These are phyloP conservation scores for Anthophora plumipes DNA, from an alignment of 2,888 invertebrate genomes.

Conservation along the genomic window DNA sequence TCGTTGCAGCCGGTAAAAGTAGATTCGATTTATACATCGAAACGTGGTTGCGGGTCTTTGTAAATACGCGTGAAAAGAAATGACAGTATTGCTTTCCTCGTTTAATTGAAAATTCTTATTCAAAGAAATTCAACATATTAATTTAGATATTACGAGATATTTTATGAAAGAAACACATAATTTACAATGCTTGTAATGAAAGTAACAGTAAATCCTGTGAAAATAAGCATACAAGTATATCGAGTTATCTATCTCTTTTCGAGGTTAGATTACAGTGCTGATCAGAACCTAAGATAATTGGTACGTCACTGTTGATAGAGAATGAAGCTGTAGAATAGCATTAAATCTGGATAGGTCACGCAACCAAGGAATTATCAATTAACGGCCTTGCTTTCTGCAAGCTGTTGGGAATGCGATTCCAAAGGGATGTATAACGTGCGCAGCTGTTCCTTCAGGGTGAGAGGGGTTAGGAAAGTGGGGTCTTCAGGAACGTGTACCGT, in stretches of 20 bases:
- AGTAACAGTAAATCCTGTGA: background rate
- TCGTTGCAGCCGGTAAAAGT: background rate
- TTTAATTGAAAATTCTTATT: background rate
- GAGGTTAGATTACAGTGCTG: background rate
- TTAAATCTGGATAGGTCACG: conserved; percentile 36
- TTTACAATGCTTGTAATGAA: background rate
- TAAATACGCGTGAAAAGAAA: background rate
- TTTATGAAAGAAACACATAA: background rate
- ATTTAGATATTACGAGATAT: background rate
- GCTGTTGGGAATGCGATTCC: conserved; percentile 25
- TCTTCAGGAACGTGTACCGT: conserved; percentile 24
- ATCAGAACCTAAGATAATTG: conserved; percentile 31
- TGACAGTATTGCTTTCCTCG: background rate
- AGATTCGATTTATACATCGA: background rate
- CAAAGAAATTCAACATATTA: background rate
- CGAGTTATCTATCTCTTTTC: background rate
- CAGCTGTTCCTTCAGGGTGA: conserved; percentile 62
- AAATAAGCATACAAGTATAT: background rate
- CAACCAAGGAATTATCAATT: conserved; percentile 38
- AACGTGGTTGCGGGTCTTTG: background rate
- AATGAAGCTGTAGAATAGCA: conserved; percentile 24
- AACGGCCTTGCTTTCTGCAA: conserved; percentile 26
- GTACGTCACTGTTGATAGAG: background rate
- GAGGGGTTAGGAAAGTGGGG: conserved; percentile 46
- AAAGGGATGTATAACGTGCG: conserved; percentile 60